Base-by-base conservation (phyloP, 2,113 vertebrate genomes). In the Triplophysa siluroides region DNA sequence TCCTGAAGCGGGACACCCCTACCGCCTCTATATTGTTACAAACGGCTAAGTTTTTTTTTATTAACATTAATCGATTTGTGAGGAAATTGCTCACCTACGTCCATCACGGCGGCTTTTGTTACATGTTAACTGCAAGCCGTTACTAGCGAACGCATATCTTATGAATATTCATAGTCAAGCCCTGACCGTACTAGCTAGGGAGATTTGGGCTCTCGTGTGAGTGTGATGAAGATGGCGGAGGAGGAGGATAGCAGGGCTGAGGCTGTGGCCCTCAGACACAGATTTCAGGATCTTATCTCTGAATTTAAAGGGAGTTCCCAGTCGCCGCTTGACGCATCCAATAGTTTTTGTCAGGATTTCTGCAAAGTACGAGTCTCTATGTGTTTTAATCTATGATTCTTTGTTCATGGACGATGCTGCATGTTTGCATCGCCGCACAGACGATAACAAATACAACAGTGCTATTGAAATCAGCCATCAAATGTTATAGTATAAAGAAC, bases 181-280 rank as follows among this genome's bases (percentile, higher is more conserved):
- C 72, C 33, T 64, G 75, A 19, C 45, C 75, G 75, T 77, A 77
- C 62, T 75, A 81, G 71, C 64, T 68, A 33, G 62, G 29, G 90
- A 88, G 92, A 89, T 93, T 93, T 94, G 95, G 96, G 96, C 95
- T 95, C 94, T 94, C 94, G 95, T 93, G 95, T 96, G 94, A 94
- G 94, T 95, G 96, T 94, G 95, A 95, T 95, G 96, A 98, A 98
- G 95, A 98, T 98, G 96, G 96, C 96, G 96, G 96, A 96, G 95
- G 96, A 96, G 87, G 96, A 98, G 95, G 96, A 95, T 78, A 93
- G 88, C 90, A 91, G 89, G 84, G 92, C 89, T 87, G 95, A 95
- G 78, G 91, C 94, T 88, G 94, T 89, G 88, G 94, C 91, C 85
- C 90, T 98, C 83, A 92, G 93, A 81, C 92, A 94, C 82, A 93